phyloP scores from a whole-genome alignment of 1,140 invertebrate genomes.

The Zeugodacus cucurbitae region DNA sequence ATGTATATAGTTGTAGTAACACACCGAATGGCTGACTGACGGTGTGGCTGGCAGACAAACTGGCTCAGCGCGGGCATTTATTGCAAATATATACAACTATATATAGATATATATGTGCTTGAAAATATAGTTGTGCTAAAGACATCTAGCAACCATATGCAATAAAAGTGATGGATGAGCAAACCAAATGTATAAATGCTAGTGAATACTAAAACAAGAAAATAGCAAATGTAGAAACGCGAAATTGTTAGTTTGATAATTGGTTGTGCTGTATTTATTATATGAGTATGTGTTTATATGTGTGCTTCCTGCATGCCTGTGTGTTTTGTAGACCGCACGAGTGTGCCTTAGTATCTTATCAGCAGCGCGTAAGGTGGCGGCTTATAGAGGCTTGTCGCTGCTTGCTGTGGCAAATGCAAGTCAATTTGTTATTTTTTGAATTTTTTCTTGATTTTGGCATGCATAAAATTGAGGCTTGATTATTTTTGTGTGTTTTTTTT shows the following conservation, averaged over 20 bases:
- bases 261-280: not conserved
- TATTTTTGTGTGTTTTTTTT: too few relatives aligned
- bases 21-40: not conserved
- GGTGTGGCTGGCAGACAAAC: constrained; percentile 1
- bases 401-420: too few relatives aligned
- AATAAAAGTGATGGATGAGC: constrained; percentile 13
- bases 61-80: not conserved
- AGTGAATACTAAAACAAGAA: not conserved
- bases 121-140: not conserved
- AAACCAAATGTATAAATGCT: not conserved
- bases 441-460: too few relatives aligned
- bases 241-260: not conserved
- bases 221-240: not conserved
- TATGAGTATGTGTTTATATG: not conserved
- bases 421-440: too few relatives aligned
- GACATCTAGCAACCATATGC: not conserved
- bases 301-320: not conserved
- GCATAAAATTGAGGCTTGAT: too few relatives aligned
- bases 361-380: not conserved
- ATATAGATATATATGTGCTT: not conserved
- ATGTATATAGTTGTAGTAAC: not conserved
- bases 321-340: not conserved
- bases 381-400: not conserved
- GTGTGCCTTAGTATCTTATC: not conserved
- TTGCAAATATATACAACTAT: not conserved